Evolutionary conservation across 2,888 invertebrate genomes (phyloP), one percentile per base, ranked within the genome.

Genomic region (Ophonus ardosiacus): DNA sequence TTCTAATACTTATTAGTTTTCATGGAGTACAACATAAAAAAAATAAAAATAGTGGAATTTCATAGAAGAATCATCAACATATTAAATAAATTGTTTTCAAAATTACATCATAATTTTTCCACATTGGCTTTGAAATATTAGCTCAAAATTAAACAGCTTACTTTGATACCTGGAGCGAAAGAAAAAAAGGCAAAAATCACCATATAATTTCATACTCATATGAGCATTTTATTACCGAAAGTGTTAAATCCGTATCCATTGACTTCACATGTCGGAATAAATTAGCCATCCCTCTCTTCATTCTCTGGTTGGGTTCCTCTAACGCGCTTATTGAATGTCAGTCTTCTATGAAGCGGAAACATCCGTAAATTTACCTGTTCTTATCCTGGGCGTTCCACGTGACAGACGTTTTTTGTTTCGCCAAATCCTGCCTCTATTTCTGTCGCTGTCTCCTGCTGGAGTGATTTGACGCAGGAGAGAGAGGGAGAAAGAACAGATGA

Each of bases 341-440:
- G 59, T 18, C 17, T 6, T 18, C 18, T 8, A 10, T 18, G 13
- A 24, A 63, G 18, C 21, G 24, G 21, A 63, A 63, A 63, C 63
- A 63, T 63, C 63, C 63, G 63, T 24, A 63, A 63, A 63, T 63
- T 63, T 63, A 63, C 63, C 63, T 63, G 63, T 63, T 63, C 63
- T 21, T 63, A 63, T 24, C 63, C 63, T 18, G 21, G 2, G 63
- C 17, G 71, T n/a, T n/a, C 10, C 38, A 21, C 31, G 38, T 68
- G 71, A 71, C 71, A 71, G 71, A 71, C 71, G 71, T 71, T 71
- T 71, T 71, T 71, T 71, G 71, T 71, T 43, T 71, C 43, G 40
- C 38, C 31, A 71, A 71, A 71, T 71, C 71, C 71, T 43, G 31
- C 71, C 7, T 71, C 24, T 38, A 38, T 71, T 71, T 10, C 71